Evolutionary conservation across 2,113 vertebrate genomes (phyloP).

Genomic region (Cryptomyrus ogoouensis): DNA sequence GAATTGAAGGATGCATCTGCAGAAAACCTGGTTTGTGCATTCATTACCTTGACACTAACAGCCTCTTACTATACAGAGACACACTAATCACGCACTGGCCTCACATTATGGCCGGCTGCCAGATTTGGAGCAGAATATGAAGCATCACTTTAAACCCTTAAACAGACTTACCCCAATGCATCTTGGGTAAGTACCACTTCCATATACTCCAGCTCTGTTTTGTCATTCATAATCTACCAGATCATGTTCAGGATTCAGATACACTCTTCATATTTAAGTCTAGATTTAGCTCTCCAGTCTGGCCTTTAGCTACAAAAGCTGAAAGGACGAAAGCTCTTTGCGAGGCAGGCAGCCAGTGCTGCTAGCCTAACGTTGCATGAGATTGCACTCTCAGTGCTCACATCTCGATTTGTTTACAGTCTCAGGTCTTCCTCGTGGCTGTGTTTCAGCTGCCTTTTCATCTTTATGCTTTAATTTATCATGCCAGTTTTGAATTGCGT

Average conservation of each 20-base stretch:
- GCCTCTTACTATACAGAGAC: background rate
- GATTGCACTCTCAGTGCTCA: background rate
- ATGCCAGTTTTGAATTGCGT: background rate
- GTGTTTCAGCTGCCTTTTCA: background rate
- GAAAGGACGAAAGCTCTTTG: background rate
- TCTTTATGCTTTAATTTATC: background rate
- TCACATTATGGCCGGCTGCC: background rate
- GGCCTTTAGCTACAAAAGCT: background rate
- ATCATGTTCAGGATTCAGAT: background rate
- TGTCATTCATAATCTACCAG: background rate
- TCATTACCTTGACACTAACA: background rate
- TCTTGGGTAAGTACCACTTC: background rate
- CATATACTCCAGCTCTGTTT: background rate
- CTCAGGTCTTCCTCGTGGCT: background rate
- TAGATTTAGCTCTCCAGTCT: background rate
- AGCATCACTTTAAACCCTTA: background rate
- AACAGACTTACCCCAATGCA: background rate
- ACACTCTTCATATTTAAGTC: background rate
- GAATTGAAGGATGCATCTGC: background rate
- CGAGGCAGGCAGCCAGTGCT: background rate
- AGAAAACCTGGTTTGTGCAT: background rate
- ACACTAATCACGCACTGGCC: background rate
- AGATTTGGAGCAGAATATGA: background rate
- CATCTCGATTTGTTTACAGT: background rate
- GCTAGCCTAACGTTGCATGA: background rate